These are phyloP conservation scores for Eulithis testata DNA, from an alignment of 2,888 invertebrate genomes.

Conservation along the genomic window DNA sequence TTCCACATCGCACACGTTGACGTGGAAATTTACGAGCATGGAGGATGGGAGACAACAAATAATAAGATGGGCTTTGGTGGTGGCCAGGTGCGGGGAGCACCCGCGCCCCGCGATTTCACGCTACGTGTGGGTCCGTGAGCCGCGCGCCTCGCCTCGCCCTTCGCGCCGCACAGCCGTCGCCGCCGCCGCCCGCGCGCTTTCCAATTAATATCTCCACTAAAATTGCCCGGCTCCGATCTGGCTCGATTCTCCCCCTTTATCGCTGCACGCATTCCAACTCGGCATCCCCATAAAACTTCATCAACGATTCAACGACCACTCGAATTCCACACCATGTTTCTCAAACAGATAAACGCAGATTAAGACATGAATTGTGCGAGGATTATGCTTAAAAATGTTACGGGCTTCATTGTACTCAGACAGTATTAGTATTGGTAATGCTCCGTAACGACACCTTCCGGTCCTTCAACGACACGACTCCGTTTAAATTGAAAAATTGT, in stretches of 20 bases:
- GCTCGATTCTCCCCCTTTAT: constrained; percentile 55
- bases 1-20: constrained; percentile 83
- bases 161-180: constrained; percentile 28
- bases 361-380: constrained; percentile 49
- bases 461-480: constrained; percentile 77
- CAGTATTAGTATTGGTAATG: constrained; percentile 76
- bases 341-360: constrained; percentile 48
- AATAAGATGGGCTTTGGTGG: constrained; percentile 69
- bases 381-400: constrained; percentile 53
- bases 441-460: constrained; percentile 83
- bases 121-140: constrained; percentile 76
- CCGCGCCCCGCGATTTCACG: constrained; percentile 81
- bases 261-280: constrained; percentile 64
- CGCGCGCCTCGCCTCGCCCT: constrained; percentile 39
- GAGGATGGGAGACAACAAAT: constrained; percentile 83
- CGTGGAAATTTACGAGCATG: constrained; percentile 83
- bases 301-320: constrained; percentile 48
- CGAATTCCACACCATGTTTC: constrained; percentile 46
- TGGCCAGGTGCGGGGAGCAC: constrained; percentile 75
- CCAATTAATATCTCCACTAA: constrained; percentile 81
- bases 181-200: constrained; percentile 51
- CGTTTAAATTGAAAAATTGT: constrained; percentile 81
- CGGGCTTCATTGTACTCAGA: constrained; percentile 54
- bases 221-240: constrained; percentile 62
- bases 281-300: constrained; percentile 56